phyloP scores from a whole-genome alignment of 2,797 vertebrate genomes.

The Diceros bicornis region DNA sequence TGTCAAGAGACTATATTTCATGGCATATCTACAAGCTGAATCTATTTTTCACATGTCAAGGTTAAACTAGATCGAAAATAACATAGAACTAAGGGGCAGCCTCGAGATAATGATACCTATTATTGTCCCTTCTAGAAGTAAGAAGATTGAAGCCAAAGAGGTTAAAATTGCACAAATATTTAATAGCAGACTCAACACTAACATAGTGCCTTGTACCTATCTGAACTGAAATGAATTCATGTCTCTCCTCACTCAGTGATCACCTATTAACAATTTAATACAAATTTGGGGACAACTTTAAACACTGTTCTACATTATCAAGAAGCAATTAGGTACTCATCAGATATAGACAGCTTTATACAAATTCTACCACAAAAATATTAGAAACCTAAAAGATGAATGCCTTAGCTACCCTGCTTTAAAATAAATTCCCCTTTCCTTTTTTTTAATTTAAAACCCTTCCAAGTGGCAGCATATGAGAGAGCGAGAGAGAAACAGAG shows the following conservation, averaged over 20 bases:
- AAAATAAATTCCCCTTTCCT: background rate
- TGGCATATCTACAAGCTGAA: background rate
- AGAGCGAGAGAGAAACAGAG: background rate
- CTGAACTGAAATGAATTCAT: background rate
- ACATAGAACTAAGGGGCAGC: background rate
- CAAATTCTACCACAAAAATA: constrained; percentile 27
- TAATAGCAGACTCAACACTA: background rate
- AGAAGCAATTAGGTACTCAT: constrained; percentile 8
- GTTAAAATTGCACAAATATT: background rate
- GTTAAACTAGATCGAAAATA: background rate
- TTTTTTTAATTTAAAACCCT: background rate
- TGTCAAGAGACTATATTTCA: constrained; percentile 1
- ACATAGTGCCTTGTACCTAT: background rate
- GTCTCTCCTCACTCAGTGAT: background rate
- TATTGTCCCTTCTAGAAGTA: background rate
- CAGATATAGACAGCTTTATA: background rate
- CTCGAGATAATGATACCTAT: background rate
- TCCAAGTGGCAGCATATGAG: background rate
- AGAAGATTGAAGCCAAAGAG: background rate
- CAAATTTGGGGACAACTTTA: background rate
- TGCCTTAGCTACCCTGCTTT: background rate
- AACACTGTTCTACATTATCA: background rate
- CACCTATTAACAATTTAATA: background rate
- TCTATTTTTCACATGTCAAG: constrained; percentile 7
- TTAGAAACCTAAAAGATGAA: constrained; percentile 2